These are phyloP conservation scores for Brachyistius frenatus DNA, from an alignment of 2,113 vertebrate species.

Conservation along the genomic window DNA sequence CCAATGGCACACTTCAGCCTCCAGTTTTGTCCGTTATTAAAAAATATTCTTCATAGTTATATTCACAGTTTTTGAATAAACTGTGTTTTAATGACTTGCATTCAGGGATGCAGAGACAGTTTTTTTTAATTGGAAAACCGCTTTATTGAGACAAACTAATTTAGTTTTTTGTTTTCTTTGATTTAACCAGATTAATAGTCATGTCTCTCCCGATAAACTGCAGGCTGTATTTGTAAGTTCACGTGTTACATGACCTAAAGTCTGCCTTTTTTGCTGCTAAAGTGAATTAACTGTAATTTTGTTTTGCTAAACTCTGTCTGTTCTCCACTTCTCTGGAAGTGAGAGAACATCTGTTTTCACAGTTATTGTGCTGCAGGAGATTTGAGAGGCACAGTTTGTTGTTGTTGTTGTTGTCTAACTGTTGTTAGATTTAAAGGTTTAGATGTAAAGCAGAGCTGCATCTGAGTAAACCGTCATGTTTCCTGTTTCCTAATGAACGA, in stretches of 20 bases:
- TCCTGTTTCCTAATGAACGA: constrained; percentile 9
- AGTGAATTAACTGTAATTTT: background rate
- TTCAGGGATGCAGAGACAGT: too few relatives aligned
- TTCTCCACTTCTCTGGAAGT: background rate
- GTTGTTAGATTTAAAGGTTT: background rate
- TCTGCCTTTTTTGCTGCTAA: background rate
- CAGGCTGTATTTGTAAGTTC: background rate
- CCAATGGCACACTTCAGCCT: too few relatives aligned
- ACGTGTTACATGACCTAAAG: constrained; percentile 4
- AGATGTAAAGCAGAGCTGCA: background rate
- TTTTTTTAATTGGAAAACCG: too few relatives aligned
- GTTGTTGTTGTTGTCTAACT: background rate
- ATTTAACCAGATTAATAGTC: background rate
- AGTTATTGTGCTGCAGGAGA: background rate
- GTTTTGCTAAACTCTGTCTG: background rate
- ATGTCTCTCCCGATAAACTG: background rate
- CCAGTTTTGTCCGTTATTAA: too few relatives aligned
- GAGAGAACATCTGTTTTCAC: background rate
- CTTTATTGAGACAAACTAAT: background rate
- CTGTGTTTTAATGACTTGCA: too few relatives aligned
- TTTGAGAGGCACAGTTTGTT: background rate
- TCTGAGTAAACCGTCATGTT: background rate
- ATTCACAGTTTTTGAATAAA: too few relatives aligned
- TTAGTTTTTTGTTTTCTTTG: background rate
- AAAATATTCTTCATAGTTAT: too few relatives aligned